phyloP scores from a whole-genome alignment of 2,888 invertebrate genomes.

The Acronicta leporina region DNA sequence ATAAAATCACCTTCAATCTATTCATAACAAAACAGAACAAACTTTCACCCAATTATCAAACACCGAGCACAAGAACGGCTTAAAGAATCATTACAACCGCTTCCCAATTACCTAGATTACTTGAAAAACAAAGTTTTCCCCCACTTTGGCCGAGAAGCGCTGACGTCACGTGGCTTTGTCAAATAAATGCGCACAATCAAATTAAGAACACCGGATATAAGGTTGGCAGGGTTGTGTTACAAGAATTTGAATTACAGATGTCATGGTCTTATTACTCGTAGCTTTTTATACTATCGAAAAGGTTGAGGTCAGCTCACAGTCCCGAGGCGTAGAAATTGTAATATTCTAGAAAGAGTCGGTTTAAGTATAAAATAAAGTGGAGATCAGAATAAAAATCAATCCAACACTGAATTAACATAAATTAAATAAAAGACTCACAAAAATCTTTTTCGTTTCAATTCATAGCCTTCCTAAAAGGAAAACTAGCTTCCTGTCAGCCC shows the following conservation, averaged over 20 bases:
- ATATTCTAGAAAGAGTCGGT: not conserved
- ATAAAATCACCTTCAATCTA: not conserved
- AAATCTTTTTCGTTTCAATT: no score
- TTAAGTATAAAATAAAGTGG: no score
- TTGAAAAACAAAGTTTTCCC: constrained; percentile 47
- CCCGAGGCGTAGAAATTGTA: not conserved
- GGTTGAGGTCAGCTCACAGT: not conserved
- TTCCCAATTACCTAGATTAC: constrained; percentile 35
- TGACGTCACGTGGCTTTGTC: constrained; percentile 21
- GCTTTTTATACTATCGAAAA: not conserved
- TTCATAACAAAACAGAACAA: not conserved
- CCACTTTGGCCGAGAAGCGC: constrained; percentile 18
- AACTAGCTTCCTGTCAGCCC: constrained; percentile 10
- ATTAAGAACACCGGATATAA: constrained; percentile 39
- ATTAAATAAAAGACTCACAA: no score
- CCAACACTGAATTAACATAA: no score
- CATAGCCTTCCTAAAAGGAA: no score
- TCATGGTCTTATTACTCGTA: constrained; percentile 12
- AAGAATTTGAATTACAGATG: constrained; percentile 18
- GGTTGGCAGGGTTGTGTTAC: constrained; percentile 19
- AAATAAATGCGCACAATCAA: constrained; percentile 44
- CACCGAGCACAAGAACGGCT: constrained; percentile 4
- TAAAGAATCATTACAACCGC: constrained; percentile 14
- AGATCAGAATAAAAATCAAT: no score
- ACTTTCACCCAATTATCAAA: constrained; percentile 7